Conservation (phyloP, 2,888 invertebrate species). For the Melikaiella ostensackeni region DNA sequence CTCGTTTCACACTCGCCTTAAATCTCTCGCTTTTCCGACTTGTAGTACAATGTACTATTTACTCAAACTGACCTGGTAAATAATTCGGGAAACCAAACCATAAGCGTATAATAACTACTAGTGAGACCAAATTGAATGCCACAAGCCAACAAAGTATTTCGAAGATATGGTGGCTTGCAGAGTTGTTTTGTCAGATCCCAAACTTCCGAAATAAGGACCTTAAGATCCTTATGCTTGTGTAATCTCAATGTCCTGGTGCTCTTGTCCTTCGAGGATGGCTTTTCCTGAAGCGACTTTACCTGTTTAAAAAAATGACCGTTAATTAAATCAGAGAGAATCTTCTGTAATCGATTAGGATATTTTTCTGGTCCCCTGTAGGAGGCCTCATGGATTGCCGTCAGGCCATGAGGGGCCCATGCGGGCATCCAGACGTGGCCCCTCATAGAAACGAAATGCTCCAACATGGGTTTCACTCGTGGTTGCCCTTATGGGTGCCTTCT, state of each 20-base stretch:
- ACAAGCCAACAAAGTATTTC: slow-evolving; percentile 87
- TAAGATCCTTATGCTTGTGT: slow-evolving; percentile 85
- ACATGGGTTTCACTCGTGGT: too few relatives aligned
- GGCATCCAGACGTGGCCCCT: too few relatives aligned
- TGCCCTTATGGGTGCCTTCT: too few relatives aligned
- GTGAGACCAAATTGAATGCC: slow-evolving; percentile 91
- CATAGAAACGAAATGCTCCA: too few relatives aligned
- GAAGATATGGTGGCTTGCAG: slow-evolving; percentile 86
- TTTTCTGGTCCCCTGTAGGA: too few relatives aligned
- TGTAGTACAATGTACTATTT: too few relatives aligned
- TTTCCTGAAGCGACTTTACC: slow-evolving; percentile 86
- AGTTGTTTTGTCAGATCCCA: slow-evolving; percentile 87
- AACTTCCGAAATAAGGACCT: slow-evolving; percentile 84
- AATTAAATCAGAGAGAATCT: neutral
- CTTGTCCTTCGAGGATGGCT: slow-evolving; percentile 82
- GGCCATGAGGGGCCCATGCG: too few relatives aligned
- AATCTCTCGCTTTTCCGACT: too few relatives aligned
- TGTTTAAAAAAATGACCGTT: neutral
- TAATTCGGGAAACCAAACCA: slow-evolving; percentile 95
- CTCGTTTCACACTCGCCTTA: too few relatives aligned
- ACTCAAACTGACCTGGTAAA: slow-evolving; percentile 79
- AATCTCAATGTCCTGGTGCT: slow-evolving; percentile 85
- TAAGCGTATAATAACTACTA: slow-evolving; percentile 93
- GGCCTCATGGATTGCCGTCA: too few relatives aligned
- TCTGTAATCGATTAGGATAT: neutral